Evolutionary conservation across 2,797 vertebrate species (phyloP), one percentile per base, ranked within the genome.

Genomic region (Pteropus rufus): DNA sequence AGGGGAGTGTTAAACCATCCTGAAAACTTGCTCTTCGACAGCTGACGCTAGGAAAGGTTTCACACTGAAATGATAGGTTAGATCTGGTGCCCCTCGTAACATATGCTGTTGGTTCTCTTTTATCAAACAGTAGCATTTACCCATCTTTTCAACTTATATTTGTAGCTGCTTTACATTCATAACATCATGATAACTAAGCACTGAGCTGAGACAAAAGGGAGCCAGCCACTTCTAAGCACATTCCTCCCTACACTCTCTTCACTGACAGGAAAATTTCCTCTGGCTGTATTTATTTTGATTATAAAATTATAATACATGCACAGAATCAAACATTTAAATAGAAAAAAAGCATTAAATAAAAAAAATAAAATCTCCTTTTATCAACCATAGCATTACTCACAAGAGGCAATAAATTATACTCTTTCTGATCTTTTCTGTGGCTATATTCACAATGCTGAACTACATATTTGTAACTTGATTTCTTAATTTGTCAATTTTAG

Each of bases 401-500:
- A 60, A 64, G 1, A 69, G 41, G 18, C 39, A 89, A 80, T 0
- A 16, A 46, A 26, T n/a, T 85, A 75, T 56, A 73, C 2, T 26
- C 10, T 79, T 79, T 79, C 23, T 77, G 2, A 65, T 90, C 58
- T 79, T 92, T 64, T 79, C 23, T 56, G 7, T 26, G 52, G 23
- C 84, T 60, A n/a, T 84, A 41, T 18, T 80, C 15, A 72, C 31
- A 81, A 46, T 8, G 39, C 21, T 72, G 64, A 65, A 75, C 76
- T 21, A 84, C 1, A 6, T 58, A 76, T 81, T 56, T 90, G 12
- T 52, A 83, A 60, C 18, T 87, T 14, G 4, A 8, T 29, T 76
- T 84, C 11, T 58, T 85, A 34, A 70, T 49, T 87, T 72, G 12
- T 91, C 54, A 62, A 14, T 58, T 86, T 93, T 72, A 46, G 7